Evolutionary conservation across 2,888 invertebrate genomes (phyloP), one percentile per base, ranked within the genome.

Genomic region (Deilephila porcellus): DNA sequence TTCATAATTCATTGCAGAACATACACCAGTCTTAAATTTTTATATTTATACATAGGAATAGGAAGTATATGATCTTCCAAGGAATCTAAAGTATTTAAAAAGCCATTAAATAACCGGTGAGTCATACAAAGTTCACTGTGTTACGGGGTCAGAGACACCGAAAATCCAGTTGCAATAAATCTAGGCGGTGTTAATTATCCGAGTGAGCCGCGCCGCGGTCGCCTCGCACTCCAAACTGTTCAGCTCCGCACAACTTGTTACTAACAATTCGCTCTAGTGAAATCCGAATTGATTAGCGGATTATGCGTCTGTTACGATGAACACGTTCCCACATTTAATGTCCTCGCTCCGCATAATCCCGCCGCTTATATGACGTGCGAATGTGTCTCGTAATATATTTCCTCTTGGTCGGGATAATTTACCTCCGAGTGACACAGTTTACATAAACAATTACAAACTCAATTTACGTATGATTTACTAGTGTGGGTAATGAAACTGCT

Each of bases 201-300:
- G 67, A 17, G 17, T 17, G 63, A 20, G 67, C 25, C 64, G 45
- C 45, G 67, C 17, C 20, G 64, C 64, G 64, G 64, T 67, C 20
- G 45, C 64, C n/a, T 17, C 67, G 45, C 20, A 60, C 60, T 19
- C 17, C 17, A 32, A 29, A 52, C 25, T 56, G 34, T 32, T 59
- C 53, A 17, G 53, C 56, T 17, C 25, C 32, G 8, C 34, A 32
- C 32, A 56, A 71, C 71, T 71, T 37, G 52, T 62, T 52, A 60
- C 56, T 72, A 72, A 60, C 71, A 53, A 59, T 19, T 72, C 52
- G 59, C 60, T 34, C 25, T 34, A 6, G 25, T 45, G 45, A 72
- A 72, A 70, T 59, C 64, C 59, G n/a, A 63, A 64, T 74, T 60
- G 73, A 72, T 74, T 74, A 71, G 72, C 45, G 76, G 72, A 71